Conservation (phyloP, 2,888 invertebrate genomes). For the Leptopilina myrica region DNA sequence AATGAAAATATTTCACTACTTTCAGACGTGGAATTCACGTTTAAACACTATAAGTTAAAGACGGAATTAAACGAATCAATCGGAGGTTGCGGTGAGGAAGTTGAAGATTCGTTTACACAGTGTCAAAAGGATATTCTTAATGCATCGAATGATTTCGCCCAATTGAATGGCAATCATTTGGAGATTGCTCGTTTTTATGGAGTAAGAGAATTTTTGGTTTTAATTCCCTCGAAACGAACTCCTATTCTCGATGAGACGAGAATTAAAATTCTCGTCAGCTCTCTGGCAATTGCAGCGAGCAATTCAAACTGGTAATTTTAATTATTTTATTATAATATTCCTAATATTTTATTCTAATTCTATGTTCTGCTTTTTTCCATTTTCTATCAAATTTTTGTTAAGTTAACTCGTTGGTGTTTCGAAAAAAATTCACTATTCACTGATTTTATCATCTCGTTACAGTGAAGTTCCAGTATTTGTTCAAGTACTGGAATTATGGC, state of each 20-base stretch:
- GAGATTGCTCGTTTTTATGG: conserved; percentile 87
- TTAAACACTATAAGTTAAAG: conserved; percentile 72
- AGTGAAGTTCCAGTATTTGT: conserved; percentile 91
- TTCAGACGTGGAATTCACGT: conserved; percentile 71
- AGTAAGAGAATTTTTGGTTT: conserved; percentile 87
- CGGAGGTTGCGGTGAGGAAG: conserved; percentile 63
- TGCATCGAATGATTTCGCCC: conserved; percentile 81
- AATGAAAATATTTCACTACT: conserved; percentile 44
- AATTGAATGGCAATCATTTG: conserved; percentile 73
- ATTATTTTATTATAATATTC: neutral
- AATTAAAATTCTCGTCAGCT: conserved; percentile 88
- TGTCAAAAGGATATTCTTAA: conserved; percentile 79
- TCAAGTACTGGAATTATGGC: conserved; percentile 89
- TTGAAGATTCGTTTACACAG: conserved; percentile 67
- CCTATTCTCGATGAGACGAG: conserved; percentile 83
- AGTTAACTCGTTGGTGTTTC: neutral
- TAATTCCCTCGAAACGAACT: conserved; percentile 81
- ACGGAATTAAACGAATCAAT: conserved; percentile 60
- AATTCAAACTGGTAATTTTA: conserved; percentile 84
- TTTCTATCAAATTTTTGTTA: neutral
- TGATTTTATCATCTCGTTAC: conserved; percentile 57
- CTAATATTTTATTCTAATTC: neutral
- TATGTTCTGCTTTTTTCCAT: neutral
- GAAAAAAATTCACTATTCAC: neutral
- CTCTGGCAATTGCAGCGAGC: conserved; percentile 87